These are phyloP conservation scores for Scelioninae gen. 1 DNA, from an alignment of 2,888 invertebrate species.

Conservation along the genomic window DNA sequence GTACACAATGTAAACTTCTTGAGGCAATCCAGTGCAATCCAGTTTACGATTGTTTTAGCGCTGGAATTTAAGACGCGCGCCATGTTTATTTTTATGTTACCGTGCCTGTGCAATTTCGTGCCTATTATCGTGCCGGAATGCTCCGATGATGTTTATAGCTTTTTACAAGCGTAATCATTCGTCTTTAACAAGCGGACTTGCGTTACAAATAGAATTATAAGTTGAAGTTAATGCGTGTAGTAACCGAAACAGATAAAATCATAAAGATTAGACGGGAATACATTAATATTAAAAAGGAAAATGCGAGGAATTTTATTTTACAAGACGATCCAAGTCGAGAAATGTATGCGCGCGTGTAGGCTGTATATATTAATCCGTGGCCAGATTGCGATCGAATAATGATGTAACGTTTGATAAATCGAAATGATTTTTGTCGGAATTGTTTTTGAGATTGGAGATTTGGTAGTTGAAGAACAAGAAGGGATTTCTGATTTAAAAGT, in stretches of 20 bases:
- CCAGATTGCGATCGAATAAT: slow-evolving; percentile 65
- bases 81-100: slow-evolving; percentile 62
- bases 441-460: too few relatives aligned
- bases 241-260: slow-evolving; percentile 71
- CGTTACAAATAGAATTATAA: slow-evolving; percentile 71
- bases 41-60: slow-evolving; percentile 68
- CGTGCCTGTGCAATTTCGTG: slow-evolving; percentile 57
- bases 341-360: slow-evolving; percentile 60
- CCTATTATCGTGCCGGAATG: slow-evolving; percentile 66
- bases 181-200: slow-evolving; percentile 68
- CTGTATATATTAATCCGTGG: slow-evolving; percentile 65
- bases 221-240: slow-evolving; percentile 71
- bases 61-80: slow-evolving; percentile 58
- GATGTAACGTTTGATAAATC: slow-evolving; percentile 65
- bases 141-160: slow-evolving; percentile 67
- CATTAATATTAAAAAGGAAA: slow-evolving; percentile 70
- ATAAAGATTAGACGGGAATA: slow-evolving; percentile 71
- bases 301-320: slow-evolving; percentile 60
- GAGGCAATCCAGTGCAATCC: slow-evolving; percentile 59
- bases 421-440: slow-evolving; percentile 28
- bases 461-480: too few relatives aligned
- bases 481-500: too few relatives aligned
- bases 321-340: slow-evolving; percentile 19
- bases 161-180: slow-evolving; percentile 71
- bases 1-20: slow-evolving; percentile 51